phyloP scores from a whole-genome alignment of 2,797 vertebrate genomes.

The Rhabdophis nuchalis region DNA sequence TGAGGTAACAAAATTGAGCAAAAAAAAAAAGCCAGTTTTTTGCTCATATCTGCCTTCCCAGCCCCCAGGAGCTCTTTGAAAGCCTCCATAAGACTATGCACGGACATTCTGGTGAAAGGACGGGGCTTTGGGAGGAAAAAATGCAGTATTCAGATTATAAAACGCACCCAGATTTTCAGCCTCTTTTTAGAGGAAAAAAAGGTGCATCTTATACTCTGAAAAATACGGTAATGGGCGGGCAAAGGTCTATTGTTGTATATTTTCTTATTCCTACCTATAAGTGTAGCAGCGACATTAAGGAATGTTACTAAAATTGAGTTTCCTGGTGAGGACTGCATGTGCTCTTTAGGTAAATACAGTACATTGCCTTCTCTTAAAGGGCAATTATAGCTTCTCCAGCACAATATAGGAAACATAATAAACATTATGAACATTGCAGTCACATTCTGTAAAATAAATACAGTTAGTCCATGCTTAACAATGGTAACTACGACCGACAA shows the following conservation, averaged over 20 bases:
- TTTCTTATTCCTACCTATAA: slow-evolving; percentile 6
- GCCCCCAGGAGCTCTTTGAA: too few relatives aligned
- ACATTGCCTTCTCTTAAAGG: background rate
- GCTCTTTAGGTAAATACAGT: background rate
- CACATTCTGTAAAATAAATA: background rate
- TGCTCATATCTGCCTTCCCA: too few relatives aligned
- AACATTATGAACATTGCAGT: background rate
- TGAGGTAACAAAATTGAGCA: too few relatives aligned
- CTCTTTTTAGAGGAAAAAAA: too few relatives aligned
- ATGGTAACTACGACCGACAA: background rate
- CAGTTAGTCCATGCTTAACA: background rate
- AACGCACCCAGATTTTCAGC: too few relatives aligned
- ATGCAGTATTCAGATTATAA: too few relatives aligned
- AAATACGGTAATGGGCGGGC: background rate
- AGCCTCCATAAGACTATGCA: too few relatives aligned
- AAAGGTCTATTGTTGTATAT: slow-evolving; percentile 16
- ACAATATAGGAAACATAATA: background rate
- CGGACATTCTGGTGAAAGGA: too few relatives aligned
- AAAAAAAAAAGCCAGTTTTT: too few relatives aligned
- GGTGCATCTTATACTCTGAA: too few relatives aligned
- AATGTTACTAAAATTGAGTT: slow-evolving; percentile 30
- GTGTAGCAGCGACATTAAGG: slow-evolving; percentile 19
- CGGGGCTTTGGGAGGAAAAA: too few relatives aligned
- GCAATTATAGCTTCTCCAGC: background rate
- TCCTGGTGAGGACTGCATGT: background rate